Percentiles rank a stretch among this genome's conserved stretches.
phyloP scores from a whole-genome alignment of 2,888 invertebrate species.

The Drosophila prostipennis region DNA sequence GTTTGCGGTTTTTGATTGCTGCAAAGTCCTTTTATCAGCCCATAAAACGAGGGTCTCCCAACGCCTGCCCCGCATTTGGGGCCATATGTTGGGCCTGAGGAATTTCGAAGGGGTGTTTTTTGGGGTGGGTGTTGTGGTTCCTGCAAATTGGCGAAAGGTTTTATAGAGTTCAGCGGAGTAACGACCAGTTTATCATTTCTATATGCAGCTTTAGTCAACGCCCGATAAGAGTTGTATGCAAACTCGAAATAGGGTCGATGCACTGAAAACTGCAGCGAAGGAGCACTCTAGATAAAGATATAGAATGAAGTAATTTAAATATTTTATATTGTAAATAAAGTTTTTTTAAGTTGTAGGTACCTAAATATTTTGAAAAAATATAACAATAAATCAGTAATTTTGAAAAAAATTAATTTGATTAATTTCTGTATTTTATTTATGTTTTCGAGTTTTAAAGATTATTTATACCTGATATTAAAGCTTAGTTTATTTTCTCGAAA shows the following conservation, averaged over 20 bases:
- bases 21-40: constrained; percentile 62
- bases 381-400: too few species aligned
- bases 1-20: constrained; percentile 75
- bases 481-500: background rate
- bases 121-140: constrained; percentile 17
- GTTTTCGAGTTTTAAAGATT: too few species aligned
- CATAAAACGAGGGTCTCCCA: constrained; percentile 57
- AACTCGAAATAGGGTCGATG: constrained; percentile 22
- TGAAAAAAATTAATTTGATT: too few species aligned
- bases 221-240: constrained; percentile 35
- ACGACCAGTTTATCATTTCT: constrained; percentile 46
- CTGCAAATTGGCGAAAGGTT: constrained; percentile 40
- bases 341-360: too few species aligned
- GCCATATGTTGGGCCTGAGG: constrained; percentile 25
- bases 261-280: constrained; percentile 13
- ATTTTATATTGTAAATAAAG: too few species aligned
- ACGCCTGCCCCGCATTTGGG: constrained; percentile 24
- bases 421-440: too few species aligned
- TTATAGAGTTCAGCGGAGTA: constrained; percentile 39
- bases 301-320: background rate
- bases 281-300: background rate
- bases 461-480: too few species aligned
- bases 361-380: too few species aligned
- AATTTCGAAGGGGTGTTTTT: background rate
- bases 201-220: constrained; percentile 15